Percentiles rank a stretch among this genome's conserved stretches.
phyloP scores from a whole-genome alignment of 1,140 invertebrate genomes.

The Lepidotrigona ventralis region DNA sequence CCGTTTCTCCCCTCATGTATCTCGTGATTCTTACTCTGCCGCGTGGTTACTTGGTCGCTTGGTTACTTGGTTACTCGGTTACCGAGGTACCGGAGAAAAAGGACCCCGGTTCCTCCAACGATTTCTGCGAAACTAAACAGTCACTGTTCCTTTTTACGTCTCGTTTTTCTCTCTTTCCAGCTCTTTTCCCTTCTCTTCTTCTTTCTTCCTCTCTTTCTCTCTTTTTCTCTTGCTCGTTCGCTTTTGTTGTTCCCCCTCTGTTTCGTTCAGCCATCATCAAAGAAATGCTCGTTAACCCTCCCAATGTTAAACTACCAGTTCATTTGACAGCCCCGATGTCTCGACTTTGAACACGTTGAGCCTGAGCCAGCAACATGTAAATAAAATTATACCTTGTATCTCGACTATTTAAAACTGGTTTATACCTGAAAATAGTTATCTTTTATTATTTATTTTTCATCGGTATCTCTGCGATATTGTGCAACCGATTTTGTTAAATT shows the following conservation, averaged over 20 bases:
- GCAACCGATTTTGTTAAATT: not conserved
- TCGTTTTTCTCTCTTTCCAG: not conserved
- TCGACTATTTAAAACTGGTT: not conserved
- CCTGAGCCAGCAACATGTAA: not conserved
- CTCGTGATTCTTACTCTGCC: slow-evolving; percentile 39
- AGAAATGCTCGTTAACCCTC: slow-evolving; percentile 16
- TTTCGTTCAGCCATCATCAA: slow-evolving; percentile 15
- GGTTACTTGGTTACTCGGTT: slow-evolving; percentile 61
- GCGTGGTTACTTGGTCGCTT: slow-evolving; percentile 68
- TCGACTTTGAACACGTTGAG: not conserved
- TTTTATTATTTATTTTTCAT: no score
- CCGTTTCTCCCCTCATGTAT: slow-evolving; percentile 40
- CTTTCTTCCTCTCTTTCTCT: not conserved
- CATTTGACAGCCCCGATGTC: not conserved
- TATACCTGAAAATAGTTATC: not conserved
- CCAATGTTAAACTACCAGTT: no score
- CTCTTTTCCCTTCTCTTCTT: not conserved
- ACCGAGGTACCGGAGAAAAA: slow-evolving; percentile 49
- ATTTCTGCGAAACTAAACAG: slow-evolving; percentile 25
- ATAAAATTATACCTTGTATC: not conserved
- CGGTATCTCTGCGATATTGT: not conserved
- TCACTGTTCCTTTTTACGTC: not conserved
- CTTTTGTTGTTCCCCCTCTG: not conserved
- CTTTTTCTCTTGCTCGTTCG: not conserved
- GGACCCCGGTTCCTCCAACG: not conserved